phyloP scores from a whole-genome alignment of 2,113 vertebrate genomes.

The Boleophthalmus pectinirostris region DNA sequence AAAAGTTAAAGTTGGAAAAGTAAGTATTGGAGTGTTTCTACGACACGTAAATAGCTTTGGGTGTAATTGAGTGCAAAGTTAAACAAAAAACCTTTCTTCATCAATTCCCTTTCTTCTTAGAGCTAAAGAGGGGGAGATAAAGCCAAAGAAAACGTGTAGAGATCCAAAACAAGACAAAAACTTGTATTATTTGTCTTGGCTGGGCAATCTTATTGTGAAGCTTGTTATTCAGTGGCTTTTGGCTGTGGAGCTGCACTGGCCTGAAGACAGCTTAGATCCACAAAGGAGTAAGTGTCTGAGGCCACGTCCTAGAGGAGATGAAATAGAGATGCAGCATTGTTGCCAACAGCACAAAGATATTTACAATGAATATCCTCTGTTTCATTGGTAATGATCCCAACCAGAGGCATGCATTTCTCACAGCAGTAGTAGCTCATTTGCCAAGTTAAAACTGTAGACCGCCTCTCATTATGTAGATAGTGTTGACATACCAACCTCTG shows the following conservation, averaged over 20 bases:
- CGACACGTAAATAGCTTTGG: constrained; percentile 17
- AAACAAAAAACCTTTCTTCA: constrained; percentile 26
- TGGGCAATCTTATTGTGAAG: neutral
- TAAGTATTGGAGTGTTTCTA: constrained; percentile 2
- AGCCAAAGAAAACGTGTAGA: neutral
- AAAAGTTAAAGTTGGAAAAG: constrained; percentile 10
- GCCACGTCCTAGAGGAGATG: constrained; percentile 35
- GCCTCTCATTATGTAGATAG: constrained; percentile 8
- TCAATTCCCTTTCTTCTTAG: neutral
- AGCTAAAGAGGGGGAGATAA: constrained; percentile 16
- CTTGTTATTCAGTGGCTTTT: constrained; percentile 29
- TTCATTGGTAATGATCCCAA: constrained; percentile 21
- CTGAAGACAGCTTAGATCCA: constrained; percentile 32
- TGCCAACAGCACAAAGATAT: constrained; percentile 13
- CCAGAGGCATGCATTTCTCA: neutral
- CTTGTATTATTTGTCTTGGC: constrained; percentile 39
- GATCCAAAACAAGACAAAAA: neutral
- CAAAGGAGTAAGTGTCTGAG: constrained; percentile 35
- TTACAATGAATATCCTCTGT: constrained; percentile 23
- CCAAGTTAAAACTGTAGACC: constrained; percentile 3
- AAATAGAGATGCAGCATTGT: constrained; percentile 27
- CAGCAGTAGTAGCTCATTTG: neutral
- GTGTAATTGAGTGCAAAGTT: constrained; percentile 40
- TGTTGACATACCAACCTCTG: constrained; percentile 10
- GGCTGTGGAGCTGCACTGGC: constrained; percentile 16